These are phyloP conservation scores for Tangara arthus DNA, from an alignment of 2,797 vertebrate genomes.

Conservation along the genomic window DNA sequence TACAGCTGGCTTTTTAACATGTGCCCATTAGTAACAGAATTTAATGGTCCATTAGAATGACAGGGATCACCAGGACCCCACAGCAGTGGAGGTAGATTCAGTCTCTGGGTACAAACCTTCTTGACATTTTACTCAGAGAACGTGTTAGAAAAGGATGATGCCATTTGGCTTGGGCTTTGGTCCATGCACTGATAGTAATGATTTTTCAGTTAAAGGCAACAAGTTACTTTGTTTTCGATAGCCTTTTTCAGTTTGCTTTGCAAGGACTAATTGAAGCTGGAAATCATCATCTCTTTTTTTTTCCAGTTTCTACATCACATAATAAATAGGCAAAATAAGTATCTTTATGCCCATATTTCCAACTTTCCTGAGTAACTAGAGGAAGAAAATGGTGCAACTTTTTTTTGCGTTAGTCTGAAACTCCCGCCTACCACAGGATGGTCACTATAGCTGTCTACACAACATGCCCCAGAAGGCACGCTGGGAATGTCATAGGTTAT, in stretches of 20 bases:
- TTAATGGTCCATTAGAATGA: not conserved
- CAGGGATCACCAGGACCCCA: not conserved
- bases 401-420: not conserved
- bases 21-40: not conserved
- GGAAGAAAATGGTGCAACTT: not conserved
- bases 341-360: not conserved
- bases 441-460: fast-evolving
- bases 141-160: not conserved
- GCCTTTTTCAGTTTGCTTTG: not conserved
- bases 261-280: not conserved
- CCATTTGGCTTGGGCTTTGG: not conserved
- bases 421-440: not conserved
- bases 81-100: not conserved
- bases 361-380: not conserved
- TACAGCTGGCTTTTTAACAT: not conserved
- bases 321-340: not conserved
- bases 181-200: not conserved
- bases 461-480: not conserved
- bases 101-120: not conserved
- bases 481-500: not conserved
- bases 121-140: not conserved
- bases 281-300: not conserved
- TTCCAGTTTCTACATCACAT: not conserved
- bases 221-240: not conserved
- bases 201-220: not conserved